Evolutionary conservation across 1,140 invertebrate species (phyloP), one percentile per base, ranked within the genome.

Genomic region (Aphis craccivora): DNA sequence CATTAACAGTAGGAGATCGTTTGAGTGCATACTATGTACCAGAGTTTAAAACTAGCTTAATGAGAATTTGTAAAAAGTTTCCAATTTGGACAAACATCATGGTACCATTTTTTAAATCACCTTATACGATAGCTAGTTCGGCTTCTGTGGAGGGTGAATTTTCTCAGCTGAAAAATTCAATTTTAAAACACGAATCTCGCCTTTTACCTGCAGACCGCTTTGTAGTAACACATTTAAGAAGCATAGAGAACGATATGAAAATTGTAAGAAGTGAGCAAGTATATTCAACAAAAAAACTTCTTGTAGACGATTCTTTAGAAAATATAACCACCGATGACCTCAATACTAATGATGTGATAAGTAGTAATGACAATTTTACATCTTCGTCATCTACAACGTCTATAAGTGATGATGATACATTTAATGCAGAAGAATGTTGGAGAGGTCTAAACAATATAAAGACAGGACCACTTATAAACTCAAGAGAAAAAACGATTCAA

Each of bases 11-110:
- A 76, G n/a, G n/a, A 76, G 67, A 76, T 76, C n/a, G 67, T 30
- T 76, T 76, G 9, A 76, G 30, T 76, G 67, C 67, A 76, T 76
- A 76, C 9, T 76, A 35, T 76, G 11, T 76, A 76, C 67, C n/a
- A 76, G 25, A 76, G 11, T 76, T 76, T 30, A 76, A 76, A 76
- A 76, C n/a, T 7, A n/a, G 67, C 30, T 76, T 76, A 76, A 76
- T 76, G 67, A 76, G 67, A n/a, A 76, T 76, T 76, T 76, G 67
- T 76, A 76, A 76, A n/a, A 76, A 76, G n/a, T 76, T 76, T n/a
- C n/a, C 67, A 9, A 76, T 76, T n/a, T 76, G 67, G 67, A 76
- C 67, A n/a, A 76, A 76, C 11, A 30, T 76, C 25, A 76, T 76
- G 67, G 25, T 76, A 76, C 25, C n/a, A 83, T 83, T 83, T 37